A percentile compares a stretch with the other conserved stretches of the same genome.
Evolutionary conservation across 2,113 vertebrate species (phyloP).

Genomic region (Peromyscus polionotus): DNA sequence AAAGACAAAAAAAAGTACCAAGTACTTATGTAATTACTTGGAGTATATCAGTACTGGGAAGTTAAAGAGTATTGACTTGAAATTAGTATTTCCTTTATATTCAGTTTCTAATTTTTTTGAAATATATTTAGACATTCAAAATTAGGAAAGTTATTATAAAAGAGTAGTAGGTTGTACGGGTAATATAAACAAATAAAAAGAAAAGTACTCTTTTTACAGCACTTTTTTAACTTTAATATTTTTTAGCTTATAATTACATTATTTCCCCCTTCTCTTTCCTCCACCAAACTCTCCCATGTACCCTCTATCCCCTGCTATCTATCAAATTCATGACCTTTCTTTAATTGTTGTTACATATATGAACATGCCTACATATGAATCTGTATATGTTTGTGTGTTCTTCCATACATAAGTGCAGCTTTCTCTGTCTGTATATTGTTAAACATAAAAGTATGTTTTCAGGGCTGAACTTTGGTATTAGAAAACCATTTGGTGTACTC

Average conservation of each 20-base stretch:
- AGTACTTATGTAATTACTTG: no score
- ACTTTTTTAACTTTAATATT: background rate
- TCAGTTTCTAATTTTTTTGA: background rate
- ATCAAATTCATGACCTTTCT: background rate
- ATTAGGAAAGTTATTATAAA: background rate
- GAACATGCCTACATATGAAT: background rate
- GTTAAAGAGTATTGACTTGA: no score
- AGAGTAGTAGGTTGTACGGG: background rate
- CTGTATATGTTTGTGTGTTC: background rate
- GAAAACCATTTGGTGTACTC: background rate
- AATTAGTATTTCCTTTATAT: background rate
- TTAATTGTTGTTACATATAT: background rate
- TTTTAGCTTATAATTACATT: background rate
- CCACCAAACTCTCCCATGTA: background rate
- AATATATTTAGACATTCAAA: slow-evolving; percentile 37
- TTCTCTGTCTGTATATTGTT: background rate
- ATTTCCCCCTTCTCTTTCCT: background rate
- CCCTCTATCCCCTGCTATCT: background rate
- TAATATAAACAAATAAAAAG: background rate
- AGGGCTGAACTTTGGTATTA: background rate
- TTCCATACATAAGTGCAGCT: background rate
- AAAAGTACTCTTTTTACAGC: background rate
- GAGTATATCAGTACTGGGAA: no score
- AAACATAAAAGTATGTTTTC: background rate
- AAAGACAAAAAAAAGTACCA: background rate